phyloP scores from a whole-genome alignment of 1,140 invertebrate genomes.

The Platyura marginata region DNA sequence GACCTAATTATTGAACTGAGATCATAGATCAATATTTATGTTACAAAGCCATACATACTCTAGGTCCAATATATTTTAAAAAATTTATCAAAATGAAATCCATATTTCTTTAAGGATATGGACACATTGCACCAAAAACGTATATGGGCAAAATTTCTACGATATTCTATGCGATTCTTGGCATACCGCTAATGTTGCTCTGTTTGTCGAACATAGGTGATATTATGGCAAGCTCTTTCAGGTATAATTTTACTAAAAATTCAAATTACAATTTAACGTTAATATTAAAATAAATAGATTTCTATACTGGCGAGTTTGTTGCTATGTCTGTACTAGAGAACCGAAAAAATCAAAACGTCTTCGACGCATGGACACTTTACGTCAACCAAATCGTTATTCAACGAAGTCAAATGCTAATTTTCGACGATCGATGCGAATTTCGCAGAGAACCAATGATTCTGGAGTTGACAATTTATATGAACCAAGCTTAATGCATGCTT shows the following conservation, averaged over 20 bases:
- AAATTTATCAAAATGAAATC: not conserved
- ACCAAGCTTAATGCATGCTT: constrained; percentile 18
- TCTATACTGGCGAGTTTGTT: constrained; percentile 77
- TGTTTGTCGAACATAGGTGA: constrained; percentile 93
- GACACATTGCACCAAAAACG: constrained; percentile 88
- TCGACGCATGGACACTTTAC: constrained; percentile 11
- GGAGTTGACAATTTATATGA: constrained; percentile 3
- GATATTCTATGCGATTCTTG: constrained; percentile 89
- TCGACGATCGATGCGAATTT: constrained; percentile 38
- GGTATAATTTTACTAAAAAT: constrained; percentile 24
- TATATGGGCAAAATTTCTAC: constrained; percentile 81
- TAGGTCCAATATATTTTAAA: not conserved
- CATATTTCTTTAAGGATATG: constrained; percentile 54
- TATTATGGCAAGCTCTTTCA: constrained; percentile 84
- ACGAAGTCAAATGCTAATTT: constrained; percentile 24
- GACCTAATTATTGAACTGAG: too few species aligned
- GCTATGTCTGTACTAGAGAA: constrained; percentile 67
- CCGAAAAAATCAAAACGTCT: constrained; percentile 38
- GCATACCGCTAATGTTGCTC: constrained; percentile 85
- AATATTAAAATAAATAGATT: too few species aligned
- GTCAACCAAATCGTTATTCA: constrained; percentile 1
- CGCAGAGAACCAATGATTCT: constrained; percentile 41
- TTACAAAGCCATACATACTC: too few species aligned
- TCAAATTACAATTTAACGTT: too few species aligned
- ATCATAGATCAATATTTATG: too few species aligned